Percentiles rank a stretch among this genome's conserved stretches.
phyloP scores from a whole-genome alignment of 2,797 vertebrate genomes.

The Bovichtus variegatus region DNA sequence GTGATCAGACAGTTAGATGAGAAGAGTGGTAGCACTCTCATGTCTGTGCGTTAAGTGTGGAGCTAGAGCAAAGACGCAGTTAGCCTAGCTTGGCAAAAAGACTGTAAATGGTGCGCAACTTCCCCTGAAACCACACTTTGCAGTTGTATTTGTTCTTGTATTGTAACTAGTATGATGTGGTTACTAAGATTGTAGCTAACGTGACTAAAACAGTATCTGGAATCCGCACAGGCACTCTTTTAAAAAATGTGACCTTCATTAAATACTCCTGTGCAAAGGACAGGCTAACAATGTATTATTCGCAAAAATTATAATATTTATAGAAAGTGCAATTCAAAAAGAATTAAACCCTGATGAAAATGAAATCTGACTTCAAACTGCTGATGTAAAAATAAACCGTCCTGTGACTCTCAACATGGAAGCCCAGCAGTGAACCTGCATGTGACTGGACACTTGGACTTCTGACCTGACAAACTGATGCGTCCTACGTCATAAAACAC shows the following conservation, averaged over 20 bases:
- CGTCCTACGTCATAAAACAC: slow-evolving; percentile 3
- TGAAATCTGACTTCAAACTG: neutral
- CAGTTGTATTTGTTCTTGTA: too few relatives aligned
- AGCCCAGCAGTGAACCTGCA: neutral
- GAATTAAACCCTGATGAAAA: rapidly evolving
- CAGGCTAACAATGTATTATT: neutral
- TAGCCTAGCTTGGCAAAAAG: slow-evolving; percentile 8
- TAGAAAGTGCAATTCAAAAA: neutral
- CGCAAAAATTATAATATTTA: neutral
- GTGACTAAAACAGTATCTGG: too few relatives aligned
- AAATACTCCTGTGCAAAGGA: neutral
- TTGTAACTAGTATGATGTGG: too few relatives aligned
- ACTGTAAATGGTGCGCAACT: neutral
- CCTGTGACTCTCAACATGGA: neutral
- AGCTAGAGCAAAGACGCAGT: neutral
- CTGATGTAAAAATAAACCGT: neutral
- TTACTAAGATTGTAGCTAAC: neutral
- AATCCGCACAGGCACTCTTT: too few relatives aligned
- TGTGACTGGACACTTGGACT: slow-evolving; percentile 35
- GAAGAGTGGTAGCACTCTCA: neutral
- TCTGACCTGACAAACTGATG: slow-evolving; percentile 11
- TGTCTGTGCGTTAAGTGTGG: neutral
- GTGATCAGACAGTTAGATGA: neutral
- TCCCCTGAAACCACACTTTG: neutral
- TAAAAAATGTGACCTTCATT: neutral